Conservation (phyloP, 2,797 vertebrate species). For the Chlorospingus flavigularis region DNA sequence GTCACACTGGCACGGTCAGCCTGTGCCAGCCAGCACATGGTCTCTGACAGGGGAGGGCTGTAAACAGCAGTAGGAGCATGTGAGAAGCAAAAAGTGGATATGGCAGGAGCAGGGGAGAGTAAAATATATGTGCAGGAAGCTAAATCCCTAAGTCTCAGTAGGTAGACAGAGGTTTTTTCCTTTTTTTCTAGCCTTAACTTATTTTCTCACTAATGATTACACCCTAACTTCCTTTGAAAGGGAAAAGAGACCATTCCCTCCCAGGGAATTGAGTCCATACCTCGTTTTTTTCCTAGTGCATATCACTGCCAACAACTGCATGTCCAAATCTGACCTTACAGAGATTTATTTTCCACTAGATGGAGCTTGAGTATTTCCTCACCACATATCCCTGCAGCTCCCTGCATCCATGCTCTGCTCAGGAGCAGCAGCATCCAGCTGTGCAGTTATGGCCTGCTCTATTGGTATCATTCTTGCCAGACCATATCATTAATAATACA, state of each 20-base stretch:
- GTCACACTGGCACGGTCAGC: not conserved
- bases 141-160: not conserved
- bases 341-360: slow-evolving; percentile 44
- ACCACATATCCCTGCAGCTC: not conserved
- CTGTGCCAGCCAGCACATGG: not conserved
- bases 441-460: not conserved
- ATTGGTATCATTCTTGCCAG: not conserved
- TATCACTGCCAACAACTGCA: accelerated
- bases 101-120: not conserved
- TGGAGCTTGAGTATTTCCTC: slow-evolving; percentile 52
- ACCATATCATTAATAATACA: not conserved
- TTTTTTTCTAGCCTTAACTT: not conserved
- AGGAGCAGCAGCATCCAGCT: not conserved
- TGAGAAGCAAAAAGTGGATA: not conserved
- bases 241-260: not conserved
- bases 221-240: not conserved
- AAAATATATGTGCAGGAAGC: not conserved
- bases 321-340: not conserved
- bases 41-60: not conserved
- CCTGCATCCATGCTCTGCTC: not conserved
- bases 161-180: not conserved
- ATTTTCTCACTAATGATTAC: not conserved
- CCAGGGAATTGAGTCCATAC: not conserved
- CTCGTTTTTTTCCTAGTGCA: accelerated
- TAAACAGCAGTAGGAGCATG: not conserved